A percentile compares a stretch with the other conserved stretches of the same genome.
These are phyloP conservation scores for Epicauta chinensis DNA, from an alignment of 1,140 invertebrate genomes.

Conservation along the genomic window DNA sequence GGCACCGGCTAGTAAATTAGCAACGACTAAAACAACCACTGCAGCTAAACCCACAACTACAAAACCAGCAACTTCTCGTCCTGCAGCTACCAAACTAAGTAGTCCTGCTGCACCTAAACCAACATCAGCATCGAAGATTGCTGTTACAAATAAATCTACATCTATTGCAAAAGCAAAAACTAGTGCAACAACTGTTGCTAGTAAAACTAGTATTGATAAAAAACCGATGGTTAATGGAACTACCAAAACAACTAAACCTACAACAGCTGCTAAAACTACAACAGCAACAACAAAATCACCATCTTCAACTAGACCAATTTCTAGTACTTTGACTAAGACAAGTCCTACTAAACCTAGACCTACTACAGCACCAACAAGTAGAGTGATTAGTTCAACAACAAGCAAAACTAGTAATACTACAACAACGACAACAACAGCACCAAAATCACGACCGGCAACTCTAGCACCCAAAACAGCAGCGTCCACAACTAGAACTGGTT, in stretches of 20 bases:
- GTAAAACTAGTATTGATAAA: slow-evolving; percentile 29
- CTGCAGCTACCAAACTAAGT: too few relatives aligned
- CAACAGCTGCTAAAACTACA: slow-evolving; percentile 19
- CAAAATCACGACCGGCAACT: slow-evolving; percentile 17
- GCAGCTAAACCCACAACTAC: slow-evolving; percentile 25
- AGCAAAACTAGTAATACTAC: slow-evolving; percentile 4
- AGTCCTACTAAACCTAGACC: slow-evolving; percentile 18
- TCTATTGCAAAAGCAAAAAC: slow-evolving; percentile 25
- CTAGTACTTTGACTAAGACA: slow-evolving; percentile 24
- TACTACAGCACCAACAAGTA: slow-evolving; percentile 18
- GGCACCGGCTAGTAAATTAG: slow-evolving; percentile 13
- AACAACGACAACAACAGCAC: slow-evolving; percentile 14
- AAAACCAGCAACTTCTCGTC: too few relatives aligned
- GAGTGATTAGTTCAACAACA: slow-evolving; percentile 15
- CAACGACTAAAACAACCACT: slow-evolving; percentile 28
- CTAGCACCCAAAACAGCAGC: slow-evolving; percentile 17
- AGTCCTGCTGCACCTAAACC: slow-evolving; percentile 17
- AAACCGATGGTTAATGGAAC: slow-evolving; percentile 15
- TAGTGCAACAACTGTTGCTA: slow-evolving; percentile 24
- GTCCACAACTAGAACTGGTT: slow-evolving; percentile 35
- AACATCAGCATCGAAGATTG: slow-evolving; percentile 28
- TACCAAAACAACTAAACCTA: slow-evolving; percentile 21
- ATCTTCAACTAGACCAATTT: slow-evolving; percentile 15
- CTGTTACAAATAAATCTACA: slow-evolving; percentile 28
- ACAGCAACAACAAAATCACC: slow-evolving; percentile 26